phyloP scores from a whole-genome alignment of 2,888 invertebrate genomes.

The Boloria selene region DNA sequence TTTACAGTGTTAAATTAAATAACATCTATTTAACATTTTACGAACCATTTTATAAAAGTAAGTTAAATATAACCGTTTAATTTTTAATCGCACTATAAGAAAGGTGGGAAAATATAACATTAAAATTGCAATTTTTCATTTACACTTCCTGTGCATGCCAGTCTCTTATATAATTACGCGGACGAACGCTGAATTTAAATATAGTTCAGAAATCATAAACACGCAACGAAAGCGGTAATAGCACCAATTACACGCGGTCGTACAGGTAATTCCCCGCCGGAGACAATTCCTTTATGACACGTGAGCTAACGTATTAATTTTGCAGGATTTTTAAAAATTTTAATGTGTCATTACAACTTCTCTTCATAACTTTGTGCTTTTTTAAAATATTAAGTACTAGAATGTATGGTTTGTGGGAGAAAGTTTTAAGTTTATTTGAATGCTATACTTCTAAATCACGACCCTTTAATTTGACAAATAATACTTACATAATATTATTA shows the following conservation, averaged over 20 bases:
- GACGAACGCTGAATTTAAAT: slow-evolving; percentile 22
- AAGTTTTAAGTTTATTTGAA: too few relatives aligned
- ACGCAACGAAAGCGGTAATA: slow-evolving; percentile 35
- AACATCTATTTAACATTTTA: background rate
- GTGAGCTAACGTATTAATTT: slow-evolving; percentile 1
- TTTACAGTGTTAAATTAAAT: too few relatives aligned
- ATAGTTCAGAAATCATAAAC: slow-evolving; percentile 33
- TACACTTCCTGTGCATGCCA: slow-evolving; percentile 21
- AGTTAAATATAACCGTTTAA: slow-evolving; percentile 3
- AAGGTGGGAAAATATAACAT: slow-evolving; percentile 20
- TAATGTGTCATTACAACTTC: background rate
- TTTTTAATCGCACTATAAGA: slow-evolving; percentile 13
- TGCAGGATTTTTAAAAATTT: background rate
- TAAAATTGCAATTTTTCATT: slow-evolving; percentile 24
- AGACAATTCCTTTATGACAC: slow-evolving; percentile 15
- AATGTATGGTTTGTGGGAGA: too few relatives aligned
- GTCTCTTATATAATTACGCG: slow-evolving; percentile 18
- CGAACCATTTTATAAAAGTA: background rate
- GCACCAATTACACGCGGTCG: slow-evolving; percentile 29
- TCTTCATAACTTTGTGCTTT: background rate
- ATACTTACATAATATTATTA: too few relatives aligned
- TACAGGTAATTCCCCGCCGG: slow-evolving; percentile 9
- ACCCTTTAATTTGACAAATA: too few relatives aligned
- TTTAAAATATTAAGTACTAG: background rate
- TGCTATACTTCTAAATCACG: too few relatives aligned